phyloP scores from a whole-genome alignment of 1,140 invertebrate species.

The Listronotus oregonensis region DNA sequence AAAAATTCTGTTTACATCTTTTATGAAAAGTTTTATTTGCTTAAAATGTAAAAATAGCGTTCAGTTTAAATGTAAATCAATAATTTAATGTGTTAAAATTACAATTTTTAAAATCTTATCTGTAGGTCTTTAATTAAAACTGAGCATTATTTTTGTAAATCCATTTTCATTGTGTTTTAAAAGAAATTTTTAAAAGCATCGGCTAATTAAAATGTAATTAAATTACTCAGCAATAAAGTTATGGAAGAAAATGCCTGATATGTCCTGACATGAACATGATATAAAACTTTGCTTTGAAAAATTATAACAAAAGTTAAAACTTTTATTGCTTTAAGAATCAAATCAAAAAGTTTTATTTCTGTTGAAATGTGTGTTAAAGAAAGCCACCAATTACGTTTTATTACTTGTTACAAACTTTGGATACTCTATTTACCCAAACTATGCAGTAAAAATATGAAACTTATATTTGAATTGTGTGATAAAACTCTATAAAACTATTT shows the following conservation, averaged over 20 bases:
- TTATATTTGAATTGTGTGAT: no score
- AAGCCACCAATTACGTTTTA: conserved; percentile 20
- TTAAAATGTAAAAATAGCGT: no score
- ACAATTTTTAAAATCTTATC: no score
- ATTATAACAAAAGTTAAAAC: conserved; percentile 2
- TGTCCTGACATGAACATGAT: background rate
- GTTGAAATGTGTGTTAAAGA: conserved; percentile 13
- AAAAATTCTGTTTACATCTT: no score
- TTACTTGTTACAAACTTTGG: conserved; percentile 17
- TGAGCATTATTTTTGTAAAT: no score
- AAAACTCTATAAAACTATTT: no score
- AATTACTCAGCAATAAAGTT: background rate
- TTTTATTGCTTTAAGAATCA: conserved; percentile 20
- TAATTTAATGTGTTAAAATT: no score
- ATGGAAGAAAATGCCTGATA: background rate
- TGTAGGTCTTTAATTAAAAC: no score
- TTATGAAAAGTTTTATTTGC: no score
- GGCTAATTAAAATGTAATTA: background rate
- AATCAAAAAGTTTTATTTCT: conserved; percentile 25
- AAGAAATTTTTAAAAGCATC: no score
- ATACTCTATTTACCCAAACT: background rate
- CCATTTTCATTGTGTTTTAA: no score
- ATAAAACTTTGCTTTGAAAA: conserved; percentile 13
- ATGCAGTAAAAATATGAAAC: background rate
- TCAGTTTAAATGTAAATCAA: no score